Percentiles rank a stretch among this genome's conserved stretches.
phyloP scores from a whole-genome alignment of 2,888 invertebrate species.

The Anoplius nigerrimus region DNA sequence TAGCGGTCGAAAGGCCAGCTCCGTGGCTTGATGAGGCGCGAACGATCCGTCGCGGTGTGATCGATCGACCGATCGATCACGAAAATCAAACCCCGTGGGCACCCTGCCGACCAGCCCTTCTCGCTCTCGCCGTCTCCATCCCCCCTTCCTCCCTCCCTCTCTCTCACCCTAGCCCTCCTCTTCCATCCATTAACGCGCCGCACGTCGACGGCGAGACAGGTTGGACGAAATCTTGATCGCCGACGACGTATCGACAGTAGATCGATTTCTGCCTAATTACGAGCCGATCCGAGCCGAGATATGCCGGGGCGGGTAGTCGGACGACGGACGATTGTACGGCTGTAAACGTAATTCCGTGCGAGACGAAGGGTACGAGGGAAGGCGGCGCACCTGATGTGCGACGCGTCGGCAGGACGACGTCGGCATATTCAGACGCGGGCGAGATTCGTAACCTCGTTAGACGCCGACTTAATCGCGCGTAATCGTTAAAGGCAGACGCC shows the following conservation, averaged over 20 bases:
- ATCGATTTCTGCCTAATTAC: constrained; percentile 41
- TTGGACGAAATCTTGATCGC: constrained; percentile 22
- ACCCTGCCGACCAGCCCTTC: constrained; percentile 10
- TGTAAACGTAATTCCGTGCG: too few relatives aligned
- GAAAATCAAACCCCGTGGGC: constrained; percentile 31
- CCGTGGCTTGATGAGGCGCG: constrained; percentile 28
- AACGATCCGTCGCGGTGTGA: constrained; percentile 42
- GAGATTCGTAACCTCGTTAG: too few relatives aligned
- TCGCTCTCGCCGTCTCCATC: constrained; percentile 14
- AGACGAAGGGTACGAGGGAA: too few relatives aligned
- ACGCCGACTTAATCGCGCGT: too few relatives aligned
- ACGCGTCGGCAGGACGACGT: background rate
- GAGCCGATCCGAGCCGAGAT: constrained; percentile 6
- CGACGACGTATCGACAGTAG: constrained; percentile 15
- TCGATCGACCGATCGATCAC: constrained; percentile 52
- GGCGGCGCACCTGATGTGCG: background rate
- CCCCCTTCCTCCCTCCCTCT: background rate
- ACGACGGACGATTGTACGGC: too few relatives aligned
- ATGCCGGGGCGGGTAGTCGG: background rate
- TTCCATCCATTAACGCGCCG: constrained; percentile 33
- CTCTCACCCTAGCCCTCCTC: background rate
- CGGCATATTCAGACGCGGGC: background rate
- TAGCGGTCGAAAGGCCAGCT: constrained; percentile 8
- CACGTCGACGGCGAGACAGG: constrained; percentile 7
- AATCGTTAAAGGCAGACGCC: too few relatives aligned